phyloP scores from a whole-genome alignment of 2,888 invertebrate genomes.

The Hypomecis atomaria region DNA sequence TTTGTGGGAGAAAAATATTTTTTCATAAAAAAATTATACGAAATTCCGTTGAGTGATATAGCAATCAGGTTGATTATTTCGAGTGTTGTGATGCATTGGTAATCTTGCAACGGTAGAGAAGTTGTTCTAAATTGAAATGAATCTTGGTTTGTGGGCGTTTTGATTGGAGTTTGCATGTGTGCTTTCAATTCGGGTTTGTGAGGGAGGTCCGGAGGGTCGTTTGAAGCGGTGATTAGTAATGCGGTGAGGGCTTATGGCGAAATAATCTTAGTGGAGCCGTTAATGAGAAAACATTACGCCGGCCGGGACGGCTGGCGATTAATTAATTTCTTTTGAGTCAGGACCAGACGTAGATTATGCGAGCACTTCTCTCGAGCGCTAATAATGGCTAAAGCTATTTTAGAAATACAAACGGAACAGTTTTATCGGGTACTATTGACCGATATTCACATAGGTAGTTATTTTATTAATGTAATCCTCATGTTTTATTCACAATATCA shows the following conservation, averaged over 20 bases:
- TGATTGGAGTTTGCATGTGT: conserved; percentile 48
- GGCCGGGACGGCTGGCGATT: conserved; percentile 54
- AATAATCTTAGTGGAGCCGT: conserved; percentile 73
- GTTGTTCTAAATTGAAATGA: conserved; percentile 58
- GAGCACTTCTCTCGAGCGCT: conserved; percentile 26
- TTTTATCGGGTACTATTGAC: background rate
- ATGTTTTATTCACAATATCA: no score
- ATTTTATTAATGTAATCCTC: no score
- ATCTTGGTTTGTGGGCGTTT: conserved; percentile 55
- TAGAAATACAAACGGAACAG: conserved; percentile 25
- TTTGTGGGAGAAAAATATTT: conserved; percentile 43
- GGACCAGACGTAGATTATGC: conserved; percentile 32
- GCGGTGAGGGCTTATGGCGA: conserved; percentile 66
- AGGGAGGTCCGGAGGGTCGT: conserved; percentile 58
- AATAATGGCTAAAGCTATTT: conserved; percentile 33
- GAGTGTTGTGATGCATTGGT: conserved; percentile 37
- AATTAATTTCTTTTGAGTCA: conserved; percentile 61
- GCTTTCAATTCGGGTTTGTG: conserved; percentile 64
- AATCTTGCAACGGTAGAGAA: conserved; percentile 32
- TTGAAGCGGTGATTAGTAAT: conserved; percentile 75
- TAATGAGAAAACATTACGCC: conserved; percentile 71
- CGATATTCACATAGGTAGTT: no score
- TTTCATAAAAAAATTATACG: conserved; percentile 36
- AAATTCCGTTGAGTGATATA: conserved; percentile 36
- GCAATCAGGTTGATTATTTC: conserved; percentile 38